phyloP scores from a whole-genome alignment of 1,140 invertebrate genomes.

The Panagrolaimus sp. region DNA sequence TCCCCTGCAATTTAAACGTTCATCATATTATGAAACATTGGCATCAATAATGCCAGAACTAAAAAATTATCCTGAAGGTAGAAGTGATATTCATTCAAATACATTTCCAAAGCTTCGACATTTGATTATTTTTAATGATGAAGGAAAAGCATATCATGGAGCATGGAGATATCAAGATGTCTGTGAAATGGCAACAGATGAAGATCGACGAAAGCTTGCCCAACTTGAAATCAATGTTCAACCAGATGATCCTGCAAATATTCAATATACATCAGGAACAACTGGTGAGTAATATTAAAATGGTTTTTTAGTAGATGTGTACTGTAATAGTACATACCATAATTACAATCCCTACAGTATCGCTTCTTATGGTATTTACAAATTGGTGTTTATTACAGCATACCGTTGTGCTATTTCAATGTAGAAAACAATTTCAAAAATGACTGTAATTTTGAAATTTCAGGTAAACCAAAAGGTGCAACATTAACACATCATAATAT shows the following conservation, averaged over 20 bases:
- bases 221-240: conserved; percentile 60
- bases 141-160: conserved; percentile 42
- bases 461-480: conserved; percentile 79
- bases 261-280: conserved; percentile 64
- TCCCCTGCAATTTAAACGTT: conserved; percentile 53
- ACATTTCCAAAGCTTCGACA: conserved; percentile 50
- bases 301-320: no score
- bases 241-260: conserved; percentile 58
- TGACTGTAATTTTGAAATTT: no score
- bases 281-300: no score
- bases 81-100: conserved; percentile 36
- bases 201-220: conserved; percentile 59
- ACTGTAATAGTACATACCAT: no score
- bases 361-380: no score
- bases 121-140: conserved; percentile 56
- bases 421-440: no score
- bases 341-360: no score
- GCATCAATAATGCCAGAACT: conserved; percentile 51
- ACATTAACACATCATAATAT: conserved; percentile 74
- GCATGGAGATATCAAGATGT: conserved; percentile 55
- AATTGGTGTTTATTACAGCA: no score
- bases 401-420: no score
- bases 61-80: conserved; percentile 29
- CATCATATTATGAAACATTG: conserved; percentile 49
- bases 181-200: conserved; percentile 49